Base-by-base conservation (phyloP, 92 coral and sea anemone species). In the Palythoa heliodiscus region DNA sequence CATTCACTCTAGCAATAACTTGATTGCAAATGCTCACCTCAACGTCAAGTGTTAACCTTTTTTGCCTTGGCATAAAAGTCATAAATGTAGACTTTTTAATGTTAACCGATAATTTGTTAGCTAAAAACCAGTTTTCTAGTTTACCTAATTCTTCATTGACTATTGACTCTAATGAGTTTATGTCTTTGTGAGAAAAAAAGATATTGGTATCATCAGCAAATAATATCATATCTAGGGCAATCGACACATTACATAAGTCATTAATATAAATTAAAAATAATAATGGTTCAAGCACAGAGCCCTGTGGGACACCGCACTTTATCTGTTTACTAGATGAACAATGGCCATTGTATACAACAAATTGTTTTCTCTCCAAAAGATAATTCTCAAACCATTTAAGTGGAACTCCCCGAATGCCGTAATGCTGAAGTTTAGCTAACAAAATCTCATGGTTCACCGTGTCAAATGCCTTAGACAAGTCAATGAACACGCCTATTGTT, bases 381-480 rank as follows among this genome's bases (percentile, higher is more conserved):
- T 76, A 88, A 68, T 85, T 60, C 66, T 60, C 20, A 60, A 60
- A 13, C 20, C 66, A 60, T 60, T 60, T 60, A 60, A 60, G 66
- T 60, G 66, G 20, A 60, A 60, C 66, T 60, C 66, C 66, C n/a
- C 66, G 22, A 13, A 60, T 16, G 20, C 66, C 66, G 66, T 60
- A 60, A 60, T 60, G 22, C 66, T 60, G 22, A 60, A 15, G 20
- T 60, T 60, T 60, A 13, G 66, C 66, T 60, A 60, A 16, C 20
- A 60, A 60, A 60, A 60, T 60, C 47, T 60, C 20, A 60, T 60
- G 66, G 66, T 60, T 60, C 20, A 60, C 66, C 66, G 66, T 60
- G 66, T 84, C 85, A 75, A 88, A 88, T 40, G 83, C 90, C 88
- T 88, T 87, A 60, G 89, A 87, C 22, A 78, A 70, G 70, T 79